Base-by-base conservation (phyloP, 2,888 invertebrate genomes). In the Hartigia nigra region DNA sequence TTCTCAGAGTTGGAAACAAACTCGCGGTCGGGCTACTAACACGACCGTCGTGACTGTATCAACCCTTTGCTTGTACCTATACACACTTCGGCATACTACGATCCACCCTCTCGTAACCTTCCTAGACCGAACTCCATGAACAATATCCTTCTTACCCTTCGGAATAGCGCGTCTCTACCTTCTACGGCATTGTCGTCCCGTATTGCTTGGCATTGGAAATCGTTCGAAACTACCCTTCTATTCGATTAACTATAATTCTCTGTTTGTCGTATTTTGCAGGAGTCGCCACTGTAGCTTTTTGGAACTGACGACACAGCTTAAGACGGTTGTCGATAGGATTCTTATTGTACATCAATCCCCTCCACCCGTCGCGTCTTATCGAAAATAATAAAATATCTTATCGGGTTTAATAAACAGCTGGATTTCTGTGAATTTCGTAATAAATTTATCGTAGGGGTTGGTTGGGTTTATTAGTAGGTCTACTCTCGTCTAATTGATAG, bases 1-100 rank as follows among this genome's bases (percentile, higher is more conserved):
- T 86, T 84, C 82, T 78, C 74, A 76, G 80, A 86, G 85, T 83
- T 85, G 77, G 80, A 82, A 86, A 86, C 83, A 82, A 85, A 87
- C 85, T 84, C 83, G 82, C 74, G 82, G 81, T 81, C 74, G 79
- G 81, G 78, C 23, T 55, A 55, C 55, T 23, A 55, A 23, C 55
- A 55, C 55, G 23, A 55, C 9, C 55, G 5, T 23, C 55, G 2
- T 55, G 55, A 55, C 55, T 55, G 23, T 23, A 55, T 23, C 55
- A 23, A 55, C 55, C 55, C 23, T 23, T 55, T 9, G 14, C 23
- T 55, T 23, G 55, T 55, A 39, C 14, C 39, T 39, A 39, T 39
- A 55, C 55, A 55, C 55, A 55, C 23, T 55, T 55, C 23, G 55
- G 55, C 55, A 55, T 55, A 55, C 55, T 55, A 23, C 23, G 23